These are phyloP conservation scores for Ormyrus labotus DNA, from an alignment of 2,888 invertebrate species.

Conservation along the genomic window DNA sequence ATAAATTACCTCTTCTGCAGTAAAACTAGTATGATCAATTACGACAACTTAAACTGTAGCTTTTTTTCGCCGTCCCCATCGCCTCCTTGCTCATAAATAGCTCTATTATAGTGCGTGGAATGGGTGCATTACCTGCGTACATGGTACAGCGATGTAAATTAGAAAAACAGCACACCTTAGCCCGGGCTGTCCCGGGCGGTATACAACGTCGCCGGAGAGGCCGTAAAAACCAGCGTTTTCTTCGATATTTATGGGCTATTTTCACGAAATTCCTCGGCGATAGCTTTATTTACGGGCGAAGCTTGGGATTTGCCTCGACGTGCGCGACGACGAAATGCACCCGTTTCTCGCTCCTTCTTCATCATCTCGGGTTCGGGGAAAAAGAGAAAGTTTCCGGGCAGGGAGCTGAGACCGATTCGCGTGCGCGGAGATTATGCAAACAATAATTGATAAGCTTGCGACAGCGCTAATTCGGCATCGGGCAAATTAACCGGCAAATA, in stretches of 20 bases:
- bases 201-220: neutral
- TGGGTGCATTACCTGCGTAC: neutral
- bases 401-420: neutral
- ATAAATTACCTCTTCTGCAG: neutral
- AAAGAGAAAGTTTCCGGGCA: constrained; percentile 10
- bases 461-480: constrained; percentile 20
- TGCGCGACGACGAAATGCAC: too few relatives aligned
- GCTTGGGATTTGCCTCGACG: neutral
- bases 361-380: neutral
- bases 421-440: constrained; percentile 19
- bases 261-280: constrained; percentile 22
- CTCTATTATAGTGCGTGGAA: constrained; percentile 5
- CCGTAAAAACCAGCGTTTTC: constrained; percentile 8
- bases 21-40: constrained; percentile 5
- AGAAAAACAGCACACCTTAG: constrained; percentile 4
- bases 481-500: neutral
- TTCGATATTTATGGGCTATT: constrained; percentile 23
- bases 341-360: neutral
- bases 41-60: constrained; percentile 1
- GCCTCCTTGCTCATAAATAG: constrained; percentile 4
- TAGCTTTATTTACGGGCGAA: constrained; percentile 26
- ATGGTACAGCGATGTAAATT: constrained; percentile 5
- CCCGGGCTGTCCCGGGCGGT: too few relatives aligned
- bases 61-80: neutral
- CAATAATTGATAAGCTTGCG: constrained; percentile 31